Percentiles rank a stretch among this genome's conserved stretches.
phyloP scores from a whole-genome alignment of 2,113 vertebrate genomes.

The Diglossa brunneiventris region DNA sequence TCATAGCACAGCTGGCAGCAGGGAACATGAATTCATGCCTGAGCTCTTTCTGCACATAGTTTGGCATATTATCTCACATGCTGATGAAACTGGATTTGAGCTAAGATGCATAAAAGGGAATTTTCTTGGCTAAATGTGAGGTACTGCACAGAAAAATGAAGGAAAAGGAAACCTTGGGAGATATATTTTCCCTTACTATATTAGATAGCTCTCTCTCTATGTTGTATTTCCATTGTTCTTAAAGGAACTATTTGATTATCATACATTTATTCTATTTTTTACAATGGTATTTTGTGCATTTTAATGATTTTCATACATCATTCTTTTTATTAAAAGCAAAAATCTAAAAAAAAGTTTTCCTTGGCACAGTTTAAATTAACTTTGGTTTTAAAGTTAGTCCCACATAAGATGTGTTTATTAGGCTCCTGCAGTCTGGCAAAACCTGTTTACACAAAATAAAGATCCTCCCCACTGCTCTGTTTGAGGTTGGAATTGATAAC shows the following conservation, averaged over 20 bases:
- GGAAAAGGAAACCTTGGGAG: not conserved
- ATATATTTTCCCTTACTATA: not conserved
- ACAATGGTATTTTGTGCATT: not conserved
- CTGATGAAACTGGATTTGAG: constrained; percentile 1
- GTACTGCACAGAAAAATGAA: not conserved
- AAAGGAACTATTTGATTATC: not conserved
- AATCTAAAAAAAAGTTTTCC: not conserved
- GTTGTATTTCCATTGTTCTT: not conserved
- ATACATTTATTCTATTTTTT: not conserved
- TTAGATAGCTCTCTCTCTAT: not conserved
- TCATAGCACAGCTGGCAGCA: not conserved
- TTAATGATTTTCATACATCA: not conserved
- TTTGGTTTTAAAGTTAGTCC: constrained; percentile 16
- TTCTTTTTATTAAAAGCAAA: constrained; percentile 13
- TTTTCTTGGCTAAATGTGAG: not conserved
- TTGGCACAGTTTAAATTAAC: not conserved
- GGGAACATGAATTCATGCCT: not conserved
- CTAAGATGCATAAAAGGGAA: not conserved
- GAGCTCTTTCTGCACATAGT: constrained; percentile 13
- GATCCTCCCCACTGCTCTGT: not conserved
- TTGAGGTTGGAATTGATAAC: not conserved
- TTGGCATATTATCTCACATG: constrained; percentile 1
- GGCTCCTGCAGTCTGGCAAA: not conserved
- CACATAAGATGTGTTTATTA: not conserved
- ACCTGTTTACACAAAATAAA: not conserved